phyloP scores from a whole-genome alignment of 2,113 vertebrate genomes.

The Syrrhaptes paradoxus region DNA sequence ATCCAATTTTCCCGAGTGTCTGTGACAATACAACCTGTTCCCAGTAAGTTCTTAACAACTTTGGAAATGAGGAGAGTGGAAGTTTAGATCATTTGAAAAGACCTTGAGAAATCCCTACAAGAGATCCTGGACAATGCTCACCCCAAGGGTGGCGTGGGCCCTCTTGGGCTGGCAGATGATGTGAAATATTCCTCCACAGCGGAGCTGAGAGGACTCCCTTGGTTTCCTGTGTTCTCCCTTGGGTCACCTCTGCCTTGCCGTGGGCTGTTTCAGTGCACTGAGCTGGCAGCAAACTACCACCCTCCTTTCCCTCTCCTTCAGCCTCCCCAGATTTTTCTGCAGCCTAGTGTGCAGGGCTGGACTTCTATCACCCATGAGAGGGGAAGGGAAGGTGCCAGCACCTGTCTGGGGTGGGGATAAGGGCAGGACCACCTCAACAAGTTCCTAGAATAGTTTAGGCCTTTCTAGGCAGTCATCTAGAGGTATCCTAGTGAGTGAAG shows the following conservation, averaged over 20 bases:
- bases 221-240: neutral
- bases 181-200: neutral
- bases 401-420: neutral
- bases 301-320: neutral
- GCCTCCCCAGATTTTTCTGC: neutral
- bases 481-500: neutral
- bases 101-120: neutral
- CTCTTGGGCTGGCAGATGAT: neutral
- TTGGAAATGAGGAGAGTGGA: neutral
- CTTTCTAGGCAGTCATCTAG: neutral
- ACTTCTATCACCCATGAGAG: accelerated
- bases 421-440: neutral
- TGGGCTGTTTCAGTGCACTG: neutral
- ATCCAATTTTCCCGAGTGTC: neutral
- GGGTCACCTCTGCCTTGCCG: neutral
- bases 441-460: neutral
- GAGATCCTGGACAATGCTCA: neutral
- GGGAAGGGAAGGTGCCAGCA: neutral
- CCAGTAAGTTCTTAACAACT: neutral
- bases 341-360: neutral
- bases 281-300: neutral
- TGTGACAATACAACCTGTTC: neutral
- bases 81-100: neutral
- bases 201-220: neutral
- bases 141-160: accelerated